Conservation (phyloP, 2,888 invertebrate species). For the Ophion costatus region DNA sequence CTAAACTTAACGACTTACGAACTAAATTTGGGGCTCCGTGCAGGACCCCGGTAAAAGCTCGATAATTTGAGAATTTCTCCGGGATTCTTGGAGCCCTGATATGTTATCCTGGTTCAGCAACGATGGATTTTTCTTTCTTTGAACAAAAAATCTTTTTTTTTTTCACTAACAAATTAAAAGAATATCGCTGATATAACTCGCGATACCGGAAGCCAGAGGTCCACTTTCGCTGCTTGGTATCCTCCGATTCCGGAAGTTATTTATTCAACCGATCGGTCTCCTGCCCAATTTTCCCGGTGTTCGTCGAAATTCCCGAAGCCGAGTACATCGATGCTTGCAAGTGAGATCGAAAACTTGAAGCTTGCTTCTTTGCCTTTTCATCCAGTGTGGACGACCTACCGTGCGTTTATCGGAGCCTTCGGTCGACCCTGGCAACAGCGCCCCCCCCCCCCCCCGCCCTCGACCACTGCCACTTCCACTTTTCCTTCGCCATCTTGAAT, state of each 20-base stretch:
- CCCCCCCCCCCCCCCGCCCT: conserved; percentile 9
- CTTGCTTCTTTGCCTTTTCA: conserved; percentile 10
- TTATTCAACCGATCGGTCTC: conserved; percentile 52
- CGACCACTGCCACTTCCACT: conserved; percentile 31
- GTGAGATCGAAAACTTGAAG: conserved; percentile 43
- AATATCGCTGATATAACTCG: conserved; percentile 48
- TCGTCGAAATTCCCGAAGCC: conserved; percentile 31
- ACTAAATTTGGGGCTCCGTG: conserved; percentile 71
- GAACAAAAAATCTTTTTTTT: conserved; percentile 65
- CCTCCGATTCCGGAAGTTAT: conserved; percentile 57
- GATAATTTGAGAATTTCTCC: conserved; percentile 65
- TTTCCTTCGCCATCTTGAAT: conserved; percentile 48
- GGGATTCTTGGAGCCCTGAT: conserved; percentile 76
- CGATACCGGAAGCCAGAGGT: conserved; percentile 64
- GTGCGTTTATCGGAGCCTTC: conserved; percentile 43
- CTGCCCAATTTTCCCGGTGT: conserved; percentile 36
- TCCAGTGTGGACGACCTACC: conserved; percentile 54
- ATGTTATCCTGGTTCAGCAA: conserved; percentile 83
- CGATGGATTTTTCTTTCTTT: conserved; percentile 70
- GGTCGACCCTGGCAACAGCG: conserved; percentile 29
- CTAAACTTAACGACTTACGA: conserved; percentile 77
- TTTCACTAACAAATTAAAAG: conserved; percentile 60
- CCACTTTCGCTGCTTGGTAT: conserved; percentile 77
- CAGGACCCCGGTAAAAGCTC: conserved; percentile 66
- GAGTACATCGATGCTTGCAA: conserved; percentile 44